Base-by-base conservation (phyloP, 1,140 invertebrate species). In the Nylanderia fulva region DNA sequence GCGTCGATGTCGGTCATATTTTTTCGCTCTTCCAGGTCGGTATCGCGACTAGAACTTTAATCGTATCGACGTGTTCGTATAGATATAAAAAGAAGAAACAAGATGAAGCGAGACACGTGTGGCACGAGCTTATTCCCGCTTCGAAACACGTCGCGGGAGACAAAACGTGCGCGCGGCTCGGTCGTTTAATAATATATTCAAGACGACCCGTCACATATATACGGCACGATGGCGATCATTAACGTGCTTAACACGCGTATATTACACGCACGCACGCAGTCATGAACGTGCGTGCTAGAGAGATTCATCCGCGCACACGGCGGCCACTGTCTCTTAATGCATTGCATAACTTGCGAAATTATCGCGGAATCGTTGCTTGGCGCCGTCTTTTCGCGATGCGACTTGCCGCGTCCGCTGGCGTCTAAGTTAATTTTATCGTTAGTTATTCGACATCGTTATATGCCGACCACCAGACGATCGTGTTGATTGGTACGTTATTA, bases 301-400 rank as follows among this genome's bases (percentile, higher is more conserved):
- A 21, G 72, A 88, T 82, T 80, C 15, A 84, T 87, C 27, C 21
- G 74, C 39, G 82, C 45, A 88, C 68, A 87, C 80, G 52, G 86
- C 69, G 87, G 66, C 69, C 74, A 88, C 86, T 87, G 86, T 88
- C 74, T 66, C 68, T 75, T 80, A 80, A 87, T 69, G 33, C 66
- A 39, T 88, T 89, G 84, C 88, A 76, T 86, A 89, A 89, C 76
- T 54, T 27, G 24, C 48, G 21, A 15, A 66, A 79, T 82, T 74
- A 60, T 88, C 66, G 68, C 52, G 58, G 83, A 86, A 88, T 88
- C 84, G 52, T 71, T 72, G 58, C 33, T n/a, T 83, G 86, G 86
- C 88, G 88, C 88, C 87, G 85, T 83, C 79, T 88, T 88, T 88
- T 66, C 63, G 42, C 75, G 63, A 45, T 27, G 29, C 29, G 54